A percentile compares a stretch with the other conserved stretches of the same genome.
Conservation (phyloP, 1,140 invertebrate genomes). For the Megalopta genalis region DNA sequence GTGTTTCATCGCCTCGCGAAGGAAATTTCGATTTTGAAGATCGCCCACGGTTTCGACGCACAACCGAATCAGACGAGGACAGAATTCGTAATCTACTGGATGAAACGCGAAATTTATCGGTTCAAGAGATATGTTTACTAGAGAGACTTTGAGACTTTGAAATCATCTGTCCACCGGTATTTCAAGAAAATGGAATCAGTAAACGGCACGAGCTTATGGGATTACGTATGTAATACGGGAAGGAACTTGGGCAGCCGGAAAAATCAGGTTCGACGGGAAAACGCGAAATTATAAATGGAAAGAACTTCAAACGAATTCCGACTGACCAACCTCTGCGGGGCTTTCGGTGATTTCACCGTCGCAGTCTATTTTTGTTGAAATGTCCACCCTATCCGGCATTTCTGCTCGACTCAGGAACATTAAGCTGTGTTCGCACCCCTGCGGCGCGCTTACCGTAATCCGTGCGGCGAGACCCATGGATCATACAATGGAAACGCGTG, state of each 20-base stretch:
- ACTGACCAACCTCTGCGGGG: neutral
- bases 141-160: too few relatives aligned
- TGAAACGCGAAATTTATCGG: too few relatives aligned
- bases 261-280: neutral
- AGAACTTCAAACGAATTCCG: conserved; percentile 19
- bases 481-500: conserved; percentile 16
- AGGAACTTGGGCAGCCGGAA: too few relatives aligned
- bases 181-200: too few relatives aligned
- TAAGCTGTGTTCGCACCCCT: conserved; percentile 4
- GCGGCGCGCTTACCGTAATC: neutral
- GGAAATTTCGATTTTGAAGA: too few relatives aligned
- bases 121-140: too few relatives aligned
- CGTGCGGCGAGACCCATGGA: conserved; percentile 23
- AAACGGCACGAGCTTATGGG: too few relatives aligned
- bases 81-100: too few relatives aligned
- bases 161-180: neutral
- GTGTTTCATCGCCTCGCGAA: too few relatives aligned
- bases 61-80: too few relatives aligned
- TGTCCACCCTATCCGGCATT: neutral
- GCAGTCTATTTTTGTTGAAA: neutral
- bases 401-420: neutral
- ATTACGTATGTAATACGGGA: too few relatives aligned
- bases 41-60: too few relatives aligned
- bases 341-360: neutral
- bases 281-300: neutral